Base-by-base conservation (phyloP, 2,113 vertebrate species). In the Pipa parva region DNA sequence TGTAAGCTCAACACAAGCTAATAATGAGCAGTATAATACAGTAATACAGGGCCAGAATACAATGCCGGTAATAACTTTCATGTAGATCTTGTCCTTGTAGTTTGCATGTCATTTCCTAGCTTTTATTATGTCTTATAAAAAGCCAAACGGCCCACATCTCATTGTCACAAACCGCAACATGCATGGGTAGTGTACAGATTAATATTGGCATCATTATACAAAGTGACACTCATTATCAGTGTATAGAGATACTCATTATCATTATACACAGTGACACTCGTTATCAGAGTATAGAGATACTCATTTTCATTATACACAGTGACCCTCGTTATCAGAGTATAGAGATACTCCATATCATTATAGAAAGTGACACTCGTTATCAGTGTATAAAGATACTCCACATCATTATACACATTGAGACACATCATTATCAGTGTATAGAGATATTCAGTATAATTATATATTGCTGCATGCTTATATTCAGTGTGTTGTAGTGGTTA, bases 281-380 rank as follows among this genome's bases (percentile, higher is more conserved):
- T 67, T 56, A 57, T 26, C 15, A 50, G 55, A 12, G 4, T 7
- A 21, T 2, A 21, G 42, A 48, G 20, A 13, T 17, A 10, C 5
- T 21, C 12, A 20, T 29, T 39, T 48, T 66, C 63, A 66, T 66
- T 67, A 67, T 25, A 49, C 22, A 36, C 27, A 28, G 31, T 26
- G 24, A 27, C 28, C 24, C 58, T 67, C 64, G 50, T 59, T 59
- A 59, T 33, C 56, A 59, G 55, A 27, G 45, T 48, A 20, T 7
- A 60, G 59, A 68, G 59, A 68, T 27, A 59, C 65, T 68, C 65
- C 50, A 29, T 46, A 59, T 59, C 45, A 59, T 68, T 68, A 45
- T 59, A 59, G 5, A 68, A 36, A 22, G 15, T 17, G 18, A n/a
- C 15, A 42, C 50, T 68, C 56, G 42, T 59, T 59, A 68, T 18